These are phyloP conservation scores for Morelia viridis DNA, from an alignment of 2,797 vertebrate genomes.

Conservation along the genomic window DNA sequence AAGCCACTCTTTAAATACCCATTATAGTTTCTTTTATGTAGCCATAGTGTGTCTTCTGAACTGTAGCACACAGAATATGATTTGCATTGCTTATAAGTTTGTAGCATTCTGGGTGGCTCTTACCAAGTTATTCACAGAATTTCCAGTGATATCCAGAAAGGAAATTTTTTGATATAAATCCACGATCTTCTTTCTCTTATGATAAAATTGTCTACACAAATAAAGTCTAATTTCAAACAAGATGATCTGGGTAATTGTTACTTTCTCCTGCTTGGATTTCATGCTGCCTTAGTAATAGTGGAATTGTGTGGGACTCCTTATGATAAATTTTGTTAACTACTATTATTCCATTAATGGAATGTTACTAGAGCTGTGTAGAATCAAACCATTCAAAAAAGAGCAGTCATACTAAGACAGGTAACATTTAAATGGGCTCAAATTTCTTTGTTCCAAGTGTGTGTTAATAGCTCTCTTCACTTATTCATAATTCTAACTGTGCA, in stretches of 20 bases:
- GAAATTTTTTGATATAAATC: not conserved
- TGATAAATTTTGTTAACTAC: not conserved
- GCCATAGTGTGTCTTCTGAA: conserved; percentile 27
- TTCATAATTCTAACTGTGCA: not conserved
- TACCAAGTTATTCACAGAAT: not conserved
- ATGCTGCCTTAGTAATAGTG: not conserved
- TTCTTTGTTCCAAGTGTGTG: not conserved
- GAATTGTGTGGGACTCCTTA: not conserved
- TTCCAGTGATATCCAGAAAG: not conserved
- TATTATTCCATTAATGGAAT: not conserved
- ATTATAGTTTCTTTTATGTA: conserved; percentile 42
- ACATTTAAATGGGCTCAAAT: not conserved
- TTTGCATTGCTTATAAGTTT: conserved; percentile 1
- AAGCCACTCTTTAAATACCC: conserved; percentile 64
- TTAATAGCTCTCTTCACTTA: not conserved
- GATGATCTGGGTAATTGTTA: not conserved
- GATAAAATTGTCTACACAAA: not conserved
- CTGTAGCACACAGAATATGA: not conserved
- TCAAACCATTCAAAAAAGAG: not conserved
- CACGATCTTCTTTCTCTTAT: not conserved
- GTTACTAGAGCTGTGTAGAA: not conserved
- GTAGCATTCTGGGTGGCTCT: not conserved
- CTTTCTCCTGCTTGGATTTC: not conserved
- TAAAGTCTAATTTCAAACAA: not conserved
- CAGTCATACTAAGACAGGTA: not conserved